A percentile compares a stretch with the other conserved stretches of the same genome.
Evolutionary conservation across 2,797 vertebrate species (phyloP).

Genomic region (Gouania willdenowi): DNA sequence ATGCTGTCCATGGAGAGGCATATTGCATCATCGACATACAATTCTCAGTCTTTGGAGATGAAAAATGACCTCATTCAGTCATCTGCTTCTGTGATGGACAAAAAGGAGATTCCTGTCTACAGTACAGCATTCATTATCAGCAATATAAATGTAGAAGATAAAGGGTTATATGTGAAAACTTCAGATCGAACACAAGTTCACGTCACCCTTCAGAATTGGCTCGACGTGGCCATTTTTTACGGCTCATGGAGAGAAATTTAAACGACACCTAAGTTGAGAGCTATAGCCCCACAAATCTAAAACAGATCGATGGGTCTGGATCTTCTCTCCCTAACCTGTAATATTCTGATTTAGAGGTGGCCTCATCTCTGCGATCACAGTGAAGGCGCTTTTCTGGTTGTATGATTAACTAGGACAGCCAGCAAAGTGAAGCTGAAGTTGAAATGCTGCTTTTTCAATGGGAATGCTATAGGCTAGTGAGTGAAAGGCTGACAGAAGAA

Average conservation of each 20-base stretch:
- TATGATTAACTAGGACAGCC: conserved; percentile 21
- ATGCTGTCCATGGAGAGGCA: too few species aligned
- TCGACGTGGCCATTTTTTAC: conserved; percentile 18
- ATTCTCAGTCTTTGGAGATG: conserved; percentile 25
- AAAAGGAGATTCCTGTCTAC: conserved; percentile 16
- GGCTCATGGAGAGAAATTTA: conserved; percentile 17
- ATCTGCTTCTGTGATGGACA: conserved; percentile 34
- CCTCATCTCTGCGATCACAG: conserved; percentile 23
- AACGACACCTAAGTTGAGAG: conserved; percentile 36
- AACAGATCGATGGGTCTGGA: conserved; percentile 32
- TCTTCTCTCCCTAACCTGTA: conserved; percentile 8
- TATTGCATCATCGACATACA: too few species aligned
- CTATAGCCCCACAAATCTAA: conserved; percentile 42
- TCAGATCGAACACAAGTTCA: conserved; percentile 30
- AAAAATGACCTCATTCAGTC: conserved; percentile 42
- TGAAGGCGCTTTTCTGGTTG: conserved; percentile 19
- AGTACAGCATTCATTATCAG: conserved; percentile 20
- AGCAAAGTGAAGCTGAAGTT: conserved; percentile 15
- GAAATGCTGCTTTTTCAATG: conserved; percentile 10
- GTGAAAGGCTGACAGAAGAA: conserved; percentile 1
- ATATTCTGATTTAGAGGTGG: conserved; percentile 51
- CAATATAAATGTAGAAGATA: conserved; percentile 31
- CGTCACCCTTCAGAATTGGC: conserved; percentile 29
- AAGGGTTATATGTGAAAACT: conserved; percentile 20
- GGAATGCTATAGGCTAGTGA: conserved; percentile 10